phyloP scores from a whole-genome alignment of 2,888 invertebrate species.

The Gari tellinella region DNA sequence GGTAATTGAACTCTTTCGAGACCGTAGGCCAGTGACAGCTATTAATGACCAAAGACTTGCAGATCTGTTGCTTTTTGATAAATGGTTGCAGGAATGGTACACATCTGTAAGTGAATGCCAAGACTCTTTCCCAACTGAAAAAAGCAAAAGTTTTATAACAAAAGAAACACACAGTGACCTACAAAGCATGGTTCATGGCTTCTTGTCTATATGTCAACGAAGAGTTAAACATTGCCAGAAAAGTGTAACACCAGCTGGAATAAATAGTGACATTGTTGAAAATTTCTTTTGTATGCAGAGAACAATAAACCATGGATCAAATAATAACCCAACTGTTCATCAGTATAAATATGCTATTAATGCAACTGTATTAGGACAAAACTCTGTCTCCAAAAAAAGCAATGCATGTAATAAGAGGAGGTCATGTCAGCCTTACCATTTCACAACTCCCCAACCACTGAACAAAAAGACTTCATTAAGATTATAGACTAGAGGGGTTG shows the following conservation, averaged over 20 bases:
- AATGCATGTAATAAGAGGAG: conserved; percentile 37
- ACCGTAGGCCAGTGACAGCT: no score
- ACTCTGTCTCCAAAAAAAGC: conserved; percentile 47
- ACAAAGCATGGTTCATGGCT: conserved; percentile 35
- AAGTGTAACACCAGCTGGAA: conserved; percentile 44
- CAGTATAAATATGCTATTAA: conserved; percentile 50
- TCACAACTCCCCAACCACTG: conserved; percentile 31
- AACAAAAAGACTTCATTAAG: conserved; percentile 31
- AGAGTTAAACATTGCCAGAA: conserved; percentile 23
- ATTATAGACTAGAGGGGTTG: no score
- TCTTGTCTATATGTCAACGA: conserved; percentile 30
- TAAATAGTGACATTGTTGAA: no score
- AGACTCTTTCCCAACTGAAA: conserved; percentile 22
- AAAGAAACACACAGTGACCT: conserved; percentile 39
- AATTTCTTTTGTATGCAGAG: conserved; percentile 50
- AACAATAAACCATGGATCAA: conserved; percentile 41
- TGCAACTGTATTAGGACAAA: conserved; percentile 46
- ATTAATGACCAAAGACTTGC: no score
- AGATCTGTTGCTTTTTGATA: no score
- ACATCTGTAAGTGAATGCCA: no score
- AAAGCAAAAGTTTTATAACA: conserved; percentile 31
- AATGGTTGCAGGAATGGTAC: no score
- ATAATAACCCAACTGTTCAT: conserved; percentile 31
- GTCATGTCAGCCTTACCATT: conserved; percentile 31
- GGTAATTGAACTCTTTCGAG: conserved; percentile 34